These are phyloP conservation scores for Drosophila yakuba DNA, from an alignment of 1,140 invertebrate species.

Conservation along the genomic window DNA sequence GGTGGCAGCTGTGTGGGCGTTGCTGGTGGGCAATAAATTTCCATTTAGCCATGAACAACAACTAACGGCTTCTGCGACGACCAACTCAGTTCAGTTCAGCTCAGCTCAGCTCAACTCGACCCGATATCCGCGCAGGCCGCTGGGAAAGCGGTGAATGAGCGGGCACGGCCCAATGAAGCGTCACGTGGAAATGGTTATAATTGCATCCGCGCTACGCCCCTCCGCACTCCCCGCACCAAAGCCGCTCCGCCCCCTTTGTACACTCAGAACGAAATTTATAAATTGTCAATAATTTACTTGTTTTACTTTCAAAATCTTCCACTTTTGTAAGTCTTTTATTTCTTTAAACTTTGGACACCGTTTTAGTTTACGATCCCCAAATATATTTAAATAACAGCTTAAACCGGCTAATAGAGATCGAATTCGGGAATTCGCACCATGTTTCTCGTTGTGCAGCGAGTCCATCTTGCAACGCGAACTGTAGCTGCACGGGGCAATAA, in stretches of 20 bases:
- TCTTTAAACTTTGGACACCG: no score
- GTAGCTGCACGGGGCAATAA: slow-evolving; percentile 67
- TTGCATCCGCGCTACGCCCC: slow-evolving; percentile 71
- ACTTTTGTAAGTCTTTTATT: no score
- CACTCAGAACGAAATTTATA: slow-evolving; percentile 1
- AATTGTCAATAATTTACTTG: no score
- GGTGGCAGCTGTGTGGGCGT: slow-evolving; percentile 61
- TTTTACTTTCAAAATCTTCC: no score
- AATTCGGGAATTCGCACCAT: no score
- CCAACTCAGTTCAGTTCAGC: slow-evolving; percentile 30
- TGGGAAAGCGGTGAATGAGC: slow-evolving; percentile 6
- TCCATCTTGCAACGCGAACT: slow-evolving; percentile 29
- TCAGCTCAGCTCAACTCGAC: slow-evolving; percentile 29
- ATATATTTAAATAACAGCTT: no score
- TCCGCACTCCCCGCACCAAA: background rate
- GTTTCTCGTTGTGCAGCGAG: slow-evolving; percentile 12
- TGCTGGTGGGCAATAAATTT: slow-evolving; percentile 79
- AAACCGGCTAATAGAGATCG: no score
- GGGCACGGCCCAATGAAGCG: slow-evolving; percentile 70
- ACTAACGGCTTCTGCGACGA: slow-evolving; percentile 50
- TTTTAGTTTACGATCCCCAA: no score
- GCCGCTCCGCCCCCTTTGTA: background rate
- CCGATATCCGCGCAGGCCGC: slow-evolving; percentile 25
- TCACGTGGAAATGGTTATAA: slow-evolving; percentile 82
- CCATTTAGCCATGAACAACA: slow-evolving; percentile 71